phyloP scores from a whole-genome alignment of 2,888 invertebrate species.

The Nasonia oneida region DNA sequence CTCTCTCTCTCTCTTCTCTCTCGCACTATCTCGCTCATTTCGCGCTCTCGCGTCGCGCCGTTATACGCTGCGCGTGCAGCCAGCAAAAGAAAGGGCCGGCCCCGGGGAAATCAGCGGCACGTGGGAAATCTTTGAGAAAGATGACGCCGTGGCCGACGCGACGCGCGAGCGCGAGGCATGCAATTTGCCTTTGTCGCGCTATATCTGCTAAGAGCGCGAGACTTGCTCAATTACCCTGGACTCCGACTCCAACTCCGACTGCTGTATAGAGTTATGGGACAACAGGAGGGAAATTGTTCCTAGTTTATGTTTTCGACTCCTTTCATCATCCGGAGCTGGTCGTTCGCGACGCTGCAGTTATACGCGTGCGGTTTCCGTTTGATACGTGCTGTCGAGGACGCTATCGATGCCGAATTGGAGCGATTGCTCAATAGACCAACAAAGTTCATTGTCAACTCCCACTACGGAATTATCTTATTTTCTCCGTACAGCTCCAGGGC shows the following conservation, averaged over 20 bases:
- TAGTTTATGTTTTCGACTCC: background rate
- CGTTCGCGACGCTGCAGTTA: background rate
- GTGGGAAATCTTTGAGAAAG: constrained; percentile 63
- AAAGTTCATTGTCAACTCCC: background rate
- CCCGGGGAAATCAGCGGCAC: constrained; percentile 64
- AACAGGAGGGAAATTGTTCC: background rate
- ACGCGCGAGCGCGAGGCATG: background rate
- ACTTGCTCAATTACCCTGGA: constrained; percentile 9
- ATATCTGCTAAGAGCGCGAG: background rate
- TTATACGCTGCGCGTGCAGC: background rate
- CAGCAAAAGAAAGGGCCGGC: constrained; percentile 1
- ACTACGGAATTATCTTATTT: background rate
- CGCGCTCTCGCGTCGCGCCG: background rate
- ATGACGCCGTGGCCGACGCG: constrained; percentile 19
- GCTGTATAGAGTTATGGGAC: background rate
- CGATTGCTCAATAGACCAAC: too few relatives aligned
- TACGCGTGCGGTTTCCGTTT: too few relatives aligned
- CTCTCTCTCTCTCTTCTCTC: background rate
- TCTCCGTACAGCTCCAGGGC: background rate
- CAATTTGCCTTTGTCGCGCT: constrained; percentile 44
- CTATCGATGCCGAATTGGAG: too few relatives aligned
- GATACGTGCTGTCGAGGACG: too few relatives aligned
- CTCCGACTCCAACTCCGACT: background rate
- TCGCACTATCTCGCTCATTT: background rate
- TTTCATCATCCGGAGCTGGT: background rate